Percentiles rank a stretch among this genome's conserved stretches.
Evolutionary conservation across 2,888 invertebrate species (phyloP).

Genomic region (Thymelicus lineola): DNA sequence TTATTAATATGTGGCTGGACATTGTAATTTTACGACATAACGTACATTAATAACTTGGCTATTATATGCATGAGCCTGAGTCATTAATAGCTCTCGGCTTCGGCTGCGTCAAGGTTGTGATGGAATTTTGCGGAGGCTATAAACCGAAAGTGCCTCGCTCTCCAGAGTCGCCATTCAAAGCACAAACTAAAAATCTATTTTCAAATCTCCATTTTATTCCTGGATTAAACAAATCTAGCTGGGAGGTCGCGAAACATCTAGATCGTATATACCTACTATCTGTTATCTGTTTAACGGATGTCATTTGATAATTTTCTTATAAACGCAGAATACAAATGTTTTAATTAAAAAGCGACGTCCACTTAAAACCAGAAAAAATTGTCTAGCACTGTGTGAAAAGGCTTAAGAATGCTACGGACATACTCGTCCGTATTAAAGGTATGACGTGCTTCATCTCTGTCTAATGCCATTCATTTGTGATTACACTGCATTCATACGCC

Average conservation of each 20-base stretch:
- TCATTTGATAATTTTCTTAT: constrained; percentile 14
- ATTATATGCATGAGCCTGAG: constrained; percentile 49
- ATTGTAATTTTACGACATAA: constrained; percentile 66
- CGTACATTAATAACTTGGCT: constrained; percentile 54
- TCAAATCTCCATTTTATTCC: neutral
- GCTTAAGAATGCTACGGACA: constrained; percentile 30
- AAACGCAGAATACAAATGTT: constrained; percentile 18
- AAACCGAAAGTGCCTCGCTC: constrained; percentile 53
- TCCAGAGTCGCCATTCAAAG: neutral
- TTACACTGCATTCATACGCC: constrained; percentile 50
- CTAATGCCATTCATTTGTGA: constrained; percentile 57
- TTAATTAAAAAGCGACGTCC: constrained; percentile 24
- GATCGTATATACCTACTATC: neutral
- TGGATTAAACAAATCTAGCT: neutral
- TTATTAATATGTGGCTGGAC: constrained; percentile 59
- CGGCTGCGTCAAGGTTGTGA: constrained; percentile 56
- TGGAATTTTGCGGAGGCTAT: constrained; percentile 59
- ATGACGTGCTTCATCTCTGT: constrained; percentile 48
- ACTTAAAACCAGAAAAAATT: constrained; percentile 28
- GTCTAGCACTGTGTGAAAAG: constrained; percentile 25
- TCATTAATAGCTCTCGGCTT: constrained; percentile 52
- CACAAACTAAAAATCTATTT: constrained; percentile 1
- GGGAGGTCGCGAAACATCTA: constrained; percentile 9
- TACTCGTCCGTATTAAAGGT: constrained; percentile 23
- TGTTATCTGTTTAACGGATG: constrained; percentile 1